These are phyloP conservation scores for Anas platyrhynchos DNA, from an alignment of 2,113 vertebrate species.

Conservation along the genomic window DNA sequence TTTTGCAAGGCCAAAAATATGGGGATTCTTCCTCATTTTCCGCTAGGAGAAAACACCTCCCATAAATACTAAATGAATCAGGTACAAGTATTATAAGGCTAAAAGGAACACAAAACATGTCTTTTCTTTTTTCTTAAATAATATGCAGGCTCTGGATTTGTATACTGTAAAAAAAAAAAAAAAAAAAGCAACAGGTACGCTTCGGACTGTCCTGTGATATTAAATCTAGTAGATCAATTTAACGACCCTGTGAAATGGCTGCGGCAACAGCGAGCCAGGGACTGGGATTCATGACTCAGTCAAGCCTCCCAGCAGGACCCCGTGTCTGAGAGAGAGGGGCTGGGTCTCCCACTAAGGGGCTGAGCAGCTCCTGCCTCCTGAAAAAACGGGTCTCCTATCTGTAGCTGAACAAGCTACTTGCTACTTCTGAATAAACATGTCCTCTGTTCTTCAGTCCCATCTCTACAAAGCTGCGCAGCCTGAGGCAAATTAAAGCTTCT, in stretches of 20 bases:
- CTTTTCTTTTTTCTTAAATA: not conserved
- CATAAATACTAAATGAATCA: not conserved
- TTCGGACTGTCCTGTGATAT: not conserved
- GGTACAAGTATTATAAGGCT: not conserved
- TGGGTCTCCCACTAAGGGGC: not conserved
- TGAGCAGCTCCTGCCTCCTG: not conserved
- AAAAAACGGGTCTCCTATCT: not conserved
- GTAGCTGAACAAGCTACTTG: not conserved
- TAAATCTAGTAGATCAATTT: not conserved
- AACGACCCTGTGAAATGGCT: not conserved
- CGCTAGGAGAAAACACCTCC: not conserved
- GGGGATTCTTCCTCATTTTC: not conserved
- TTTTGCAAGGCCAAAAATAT: not conserved
- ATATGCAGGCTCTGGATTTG: not conserved
- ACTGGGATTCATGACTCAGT: not conserved
- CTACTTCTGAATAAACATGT: not conserved
- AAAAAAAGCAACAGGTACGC: not conserved
- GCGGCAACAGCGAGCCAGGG: not conserved
- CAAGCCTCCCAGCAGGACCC: not conserved
- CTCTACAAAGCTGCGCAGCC: not conserved
- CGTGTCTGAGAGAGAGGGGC: not conserved
- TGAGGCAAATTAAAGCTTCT: not conserved
- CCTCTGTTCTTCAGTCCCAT: rapidly evolving
- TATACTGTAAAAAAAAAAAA: not conserved
- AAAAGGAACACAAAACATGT: not conserved